Evolutionary conservation across 2,113 vertebrate genomes (phyloP), one percentile per base, ranked within the genome.

Genomic region (Ciconia maguari): DNA sequence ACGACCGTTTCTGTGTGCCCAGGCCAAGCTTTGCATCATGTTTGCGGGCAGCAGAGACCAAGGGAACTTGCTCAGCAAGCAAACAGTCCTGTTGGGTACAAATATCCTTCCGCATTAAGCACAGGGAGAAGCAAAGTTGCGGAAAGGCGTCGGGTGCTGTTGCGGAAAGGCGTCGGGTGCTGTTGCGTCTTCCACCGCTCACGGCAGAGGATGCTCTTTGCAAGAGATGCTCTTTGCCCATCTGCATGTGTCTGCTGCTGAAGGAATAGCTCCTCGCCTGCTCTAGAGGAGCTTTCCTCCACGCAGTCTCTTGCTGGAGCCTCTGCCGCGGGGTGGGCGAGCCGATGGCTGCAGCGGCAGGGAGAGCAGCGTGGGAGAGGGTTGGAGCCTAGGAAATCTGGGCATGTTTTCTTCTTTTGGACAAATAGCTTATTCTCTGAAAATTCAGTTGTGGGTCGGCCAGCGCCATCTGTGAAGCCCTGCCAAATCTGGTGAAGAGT

Each of bases 351-450:
- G 95, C 61, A 68, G 83, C 2, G 11, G 71, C 52, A 57, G 92
- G 72, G 79, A 82, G 92, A 71, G 87, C 86, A 62, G 91, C 44
- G 92, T 97, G 96, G 96, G 96, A 95, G 96, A 90, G 85, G 94
- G 71, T 96, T 89, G 92, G 85, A 92, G 74, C 90, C 75, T 7
- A 51, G 62, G n/a, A 90, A 97, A 96, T 95, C 92, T 95, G 95
- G 86, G 93, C 92, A 90, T 93, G 95, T 96, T 96, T 94, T 92
- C 96, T 89, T 75, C 94, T 49, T 95, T 90, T 96, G 95, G 95
- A 96, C 92, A 96, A 96, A 94, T 81, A 96, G 90, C 96, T 96
- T 96, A 94, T 95, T 96, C 96, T 92, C 90, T 90, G 92, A 46
- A 86, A 95, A 96, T 78, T 90, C 68, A 71, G 54, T 90, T 86